Evolutionary conservation across 2,888 invertebrate genomes (phyloP).

Genomic region (Limnephilus lunatus): DNA sequence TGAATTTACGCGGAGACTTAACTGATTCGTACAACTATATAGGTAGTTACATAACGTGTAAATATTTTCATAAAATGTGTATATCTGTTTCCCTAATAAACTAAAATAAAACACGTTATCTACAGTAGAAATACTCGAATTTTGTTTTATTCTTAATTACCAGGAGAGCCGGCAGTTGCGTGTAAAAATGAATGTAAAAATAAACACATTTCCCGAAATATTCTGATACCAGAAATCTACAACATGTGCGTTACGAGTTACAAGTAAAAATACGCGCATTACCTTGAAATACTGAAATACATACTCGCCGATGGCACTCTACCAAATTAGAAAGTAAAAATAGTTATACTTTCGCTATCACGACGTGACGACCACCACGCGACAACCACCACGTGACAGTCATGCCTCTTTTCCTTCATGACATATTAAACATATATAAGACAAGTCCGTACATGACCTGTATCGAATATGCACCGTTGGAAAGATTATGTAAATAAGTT

Average conservation of each 20-base stretch:
- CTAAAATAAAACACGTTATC: too few species aligned
- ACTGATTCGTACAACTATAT: too few species aligned
- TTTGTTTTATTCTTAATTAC: background rate
- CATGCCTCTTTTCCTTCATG: background rate
- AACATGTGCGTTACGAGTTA: background rate
- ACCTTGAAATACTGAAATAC: background rate
- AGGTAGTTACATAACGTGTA: too few species aligned
- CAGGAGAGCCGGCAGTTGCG: background rate
- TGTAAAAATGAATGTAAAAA: background rate
- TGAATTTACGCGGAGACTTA: too few species aligned
- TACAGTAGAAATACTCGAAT: background rate
- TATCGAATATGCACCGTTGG: background rate
- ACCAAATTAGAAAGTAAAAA: background rate
- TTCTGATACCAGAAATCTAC: background rate
- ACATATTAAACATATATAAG: background rate
- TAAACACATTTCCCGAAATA: background rate
- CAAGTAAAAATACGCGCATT: background rate
- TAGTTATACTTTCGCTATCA: background rate
- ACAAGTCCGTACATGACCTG: background rate
- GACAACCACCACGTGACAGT: background rate
- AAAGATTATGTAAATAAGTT: background rate
- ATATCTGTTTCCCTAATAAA: too few species aligned
- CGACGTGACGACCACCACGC: background rate
- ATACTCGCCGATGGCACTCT: background rate
- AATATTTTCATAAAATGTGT: too few species aligned